These are phyloP conservation scores for Drosophila parabipectinata DNA, from an alignment of 1,140 invertebrate genomes.

Conservation along the genomic window DNA sequence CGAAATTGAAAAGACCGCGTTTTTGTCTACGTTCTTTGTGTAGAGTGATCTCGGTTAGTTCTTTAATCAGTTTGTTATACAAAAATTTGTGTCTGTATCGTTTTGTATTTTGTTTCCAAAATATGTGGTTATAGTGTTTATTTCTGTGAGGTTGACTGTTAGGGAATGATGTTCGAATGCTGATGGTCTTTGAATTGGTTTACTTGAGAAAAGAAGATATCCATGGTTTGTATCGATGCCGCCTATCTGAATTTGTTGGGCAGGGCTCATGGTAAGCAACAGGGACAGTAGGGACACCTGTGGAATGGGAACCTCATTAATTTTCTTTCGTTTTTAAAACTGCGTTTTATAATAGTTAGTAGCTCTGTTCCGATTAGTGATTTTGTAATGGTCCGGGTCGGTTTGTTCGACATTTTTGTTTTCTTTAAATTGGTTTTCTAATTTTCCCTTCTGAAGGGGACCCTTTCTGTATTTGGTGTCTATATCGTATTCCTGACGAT, in stretches of 20 bases:
- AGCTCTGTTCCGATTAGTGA: background rate
- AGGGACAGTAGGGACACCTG: no score
- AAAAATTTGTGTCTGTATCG: background rate
- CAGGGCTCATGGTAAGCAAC: background rate
- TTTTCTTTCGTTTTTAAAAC: background rate
- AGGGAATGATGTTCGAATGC: no score
- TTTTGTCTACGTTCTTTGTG: no score
- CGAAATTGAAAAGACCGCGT: background rate
- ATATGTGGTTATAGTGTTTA: no score
- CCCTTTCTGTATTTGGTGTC: background rate
- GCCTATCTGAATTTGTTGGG: background rate
- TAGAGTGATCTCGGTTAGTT: background rate
- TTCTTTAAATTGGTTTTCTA: slow-evolving; percentile 12
- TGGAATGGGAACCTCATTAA: background rate
- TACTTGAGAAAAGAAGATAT: no score
- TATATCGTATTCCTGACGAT: background rate
- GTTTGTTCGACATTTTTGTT: slow-evolving; percentile 18
- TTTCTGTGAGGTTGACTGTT: no score
- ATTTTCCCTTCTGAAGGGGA: slow-evolving; percentile 13
- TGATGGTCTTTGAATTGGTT: no score
- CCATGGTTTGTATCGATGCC: background rate
- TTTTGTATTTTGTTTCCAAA: background rate
- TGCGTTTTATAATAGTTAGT: background rate
- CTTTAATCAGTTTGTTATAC: slow-evolving; percentile 1
- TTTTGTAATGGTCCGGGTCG: slow-evolving; percentile 25